Percentiles rank a stretch among this genome's conserved stretches.
These are phyloP conservation scores for Notolepis coatsorum DNA, from an alignment of 2,797 vertebrate species.

Conservation along the genomic window DNA sequence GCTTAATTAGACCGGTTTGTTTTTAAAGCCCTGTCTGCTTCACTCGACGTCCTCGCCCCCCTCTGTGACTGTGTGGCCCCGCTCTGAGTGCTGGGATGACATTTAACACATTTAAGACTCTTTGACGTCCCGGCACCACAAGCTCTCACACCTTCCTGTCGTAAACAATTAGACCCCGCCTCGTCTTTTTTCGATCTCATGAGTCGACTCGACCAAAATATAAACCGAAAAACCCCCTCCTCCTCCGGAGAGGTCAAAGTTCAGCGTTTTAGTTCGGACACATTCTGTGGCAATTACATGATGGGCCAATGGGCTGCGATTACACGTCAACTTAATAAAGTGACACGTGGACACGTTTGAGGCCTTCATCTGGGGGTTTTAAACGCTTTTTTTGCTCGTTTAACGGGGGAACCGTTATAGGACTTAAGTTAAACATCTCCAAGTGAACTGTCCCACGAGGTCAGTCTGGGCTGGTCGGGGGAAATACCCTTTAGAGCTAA, in stretches of 20 bases:
- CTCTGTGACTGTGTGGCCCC: conserved; percentile 2
- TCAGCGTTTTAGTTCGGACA: neutral
- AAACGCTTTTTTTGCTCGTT: no score
- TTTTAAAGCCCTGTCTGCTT: conserved; percentile 7
- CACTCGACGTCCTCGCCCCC: conserved; percentile 22
- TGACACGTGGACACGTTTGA: no score
- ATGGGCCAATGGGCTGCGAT: neutral
- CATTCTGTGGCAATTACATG: neutral
- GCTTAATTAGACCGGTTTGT: conserved; percentile 30
- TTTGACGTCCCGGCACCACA: conserved; percentile 19
- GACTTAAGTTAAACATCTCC: no score
- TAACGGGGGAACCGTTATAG: no score
- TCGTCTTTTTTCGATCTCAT: neutral
- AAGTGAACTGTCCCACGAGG: no score
- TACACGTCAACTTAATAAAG: no score
- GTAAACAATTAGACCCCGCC: neutral
- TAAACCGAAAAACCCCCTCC: neutral
- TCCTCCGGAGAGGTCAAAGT: neutral
- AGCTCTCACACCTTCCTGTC: neutral
- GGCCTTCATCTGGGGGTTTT: no score
- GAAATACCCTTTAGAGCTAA: no score
- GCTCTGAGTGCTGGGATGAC: conserved; percentile 11
- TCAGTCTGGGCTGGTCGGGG: no score
- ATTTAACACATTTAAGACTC: conserved; percentile 9
- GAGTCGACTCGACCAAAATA: no score